A percentile compares a stretch with the other conserved stretches of the same genome.
Conservation (phyloP, 2,888 invertebrate species). For the Amblyjoppa fuscipennis region DNA sequence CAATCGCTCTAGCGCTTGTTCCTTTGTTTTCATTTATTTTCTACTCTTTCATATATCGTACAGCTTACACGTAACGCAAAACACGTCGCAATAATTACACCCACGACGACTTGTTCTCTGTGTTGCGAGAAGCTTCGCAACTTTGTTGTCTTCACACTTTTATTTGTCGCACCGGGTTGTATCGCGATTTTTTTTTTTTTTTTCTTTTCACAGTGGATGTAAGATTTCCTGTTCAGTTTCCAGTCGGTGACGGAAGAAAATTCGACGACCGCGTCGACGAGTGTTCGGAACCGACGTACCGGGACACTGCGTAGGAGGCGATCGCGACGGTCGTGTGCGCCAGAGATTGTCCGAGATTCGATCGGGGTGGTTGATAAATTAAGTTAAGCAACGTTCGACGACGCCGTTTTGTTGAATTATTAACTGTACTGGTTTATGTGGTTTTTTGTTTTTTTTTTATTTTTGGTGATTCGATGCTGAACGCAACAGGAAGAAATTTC, state of each 20-base stretch:
- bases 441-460: neutral
- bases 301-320: slow-evolving; percentile 25
- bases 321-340: slow-evolving; percentile 26
- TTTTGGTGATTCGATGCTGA: neutral
- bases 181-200: neutral
- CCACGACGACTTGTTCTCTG: neutral
- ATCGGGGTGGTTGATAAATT: neutral
- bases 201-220: neutral
- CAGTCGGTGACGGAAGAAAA: neutral
- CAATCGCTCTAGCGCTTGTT: neutral
- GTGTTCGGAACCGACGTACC: neutral
- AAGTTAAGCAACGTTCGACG: neutral
- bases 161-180: neutral
- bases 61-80: slow-evolving; percentile 43
- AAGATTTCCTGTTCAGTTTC: too few relatives aligned
- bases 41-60: slow-evolving; percentile 36
- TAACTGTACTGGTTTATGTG: neutral
- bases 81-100: slow-evolving; percentile 1
- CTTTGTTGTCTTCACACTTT: neutral
- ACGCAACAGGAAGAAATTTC: slow-evolving; percentile 27
- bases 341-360: neutral
- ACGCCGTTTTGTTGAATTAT: neutral
- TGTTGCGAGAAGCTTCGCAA: neutral
- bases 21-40: neutral
- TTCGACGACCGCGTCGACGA: slow-evolving; percentile 9